These are phyloP conservation scores for Philypnodon macrostomus DNA, from an alignment of 2,797 vertebrate genomes.

Conservation along the genomic window DNA sequence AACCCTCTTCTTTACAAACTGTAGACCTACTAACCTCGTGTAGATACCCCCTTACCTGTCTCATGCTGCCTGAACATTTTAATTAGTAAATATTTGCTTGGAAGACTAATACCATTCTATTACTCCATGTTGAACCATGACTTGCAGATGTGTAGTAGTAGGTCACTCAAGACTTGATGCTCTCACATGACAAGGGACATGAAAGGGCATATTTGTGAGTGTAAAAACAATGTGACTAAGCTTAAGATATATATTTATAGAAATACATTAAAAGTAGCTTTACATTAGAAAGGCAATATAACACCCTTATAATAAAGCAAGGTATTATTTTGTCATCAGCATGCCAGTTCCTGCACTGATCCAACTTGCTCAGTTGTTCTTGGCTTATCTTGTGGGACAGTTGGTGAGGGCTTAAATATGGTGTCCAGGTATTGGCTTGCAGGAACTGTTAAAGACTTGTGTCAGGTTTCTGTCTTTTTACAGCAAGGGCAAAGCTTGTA, in stretches of 20 bases:
- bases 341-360: background rate
- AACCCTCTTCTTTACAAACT: conserved; percentile 66
- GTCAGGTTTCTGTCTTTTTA: conserved; percentile 57
- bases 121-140: too few species aligned
- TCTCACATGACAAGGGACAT: too few species aligned
- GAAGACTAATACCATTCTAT: too few species aligned
- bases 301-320: too few species aligned
- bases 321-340: background rate
- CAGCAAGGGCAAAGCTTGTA: conserved; percentile 1
- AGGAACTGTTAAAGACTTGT: conserved; percentile 38
- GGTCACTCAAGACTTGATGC: too few species aligned
- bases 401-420: conserved; percentile 30
- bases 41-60: conserved; percentile 41
- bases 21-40: conserved; percentile 70
- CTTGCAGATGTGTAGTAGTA: too few species aligned
- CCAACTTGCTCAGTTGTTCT: conserved; percentile 4
- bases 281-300: too few species aligned
- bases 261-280: too few species aligned
- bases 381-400: conserved; percentile 22
- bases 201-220: too few species aligned
- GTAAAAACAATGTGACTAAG: too few species aligned
- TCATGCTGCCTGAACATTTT: conserved; percentile 15
- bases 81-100: too few species aligned
- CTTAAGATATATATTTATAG: too few species aligned
- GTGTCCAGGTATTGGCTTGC: conserved; percentile 44